Percentiles rank a stretch among this genome's conserved stretches.
Evolutionary conservation across 1,140 invertebrate genomes (phyloP).

Genomic region (Proctacanthus coquilletti): DNA sequence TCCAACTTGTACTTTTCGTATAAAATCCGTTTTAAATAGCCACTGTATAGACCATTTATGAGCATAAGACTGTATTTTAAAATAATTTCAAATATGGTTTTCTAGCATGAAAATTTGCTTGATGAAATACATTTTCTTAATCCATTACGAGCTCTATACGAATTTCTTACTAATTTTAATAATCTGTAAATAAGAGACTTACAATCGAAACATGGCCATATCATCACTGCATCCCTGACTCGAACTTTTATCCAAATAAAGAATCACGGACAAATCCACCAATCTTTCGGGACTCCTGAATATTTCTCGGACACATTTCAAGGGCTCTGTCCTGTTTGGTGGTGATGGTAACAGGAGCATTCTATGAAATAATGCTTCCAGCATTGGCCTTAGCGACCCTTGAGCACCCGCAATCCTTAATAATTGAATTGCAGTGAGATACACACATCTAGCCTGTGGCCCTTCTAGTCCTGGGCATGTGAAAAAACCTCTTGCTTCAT

Average conservation of each 20-base stretch:
- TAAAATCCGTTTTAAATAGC: no score
- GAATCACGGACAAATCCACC: conserved; percentile 51
- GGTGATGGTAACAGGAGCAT: conserved; percentile 79
- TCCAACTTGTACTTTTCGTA: no score
- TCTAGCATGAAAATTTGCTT: no score
- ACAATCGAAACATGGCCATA: conserved; percentile 81
- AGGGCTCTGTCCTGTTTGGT: conserved; percentile 64
- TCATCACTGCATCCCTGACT: conserved; percentile 69
- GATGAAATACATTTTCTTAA: no score
- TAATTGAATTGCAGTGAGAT: conserved; percentile 54
- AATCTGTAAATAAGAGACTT: conserved; percentile 30
- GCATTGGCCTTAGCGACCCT: conserved; percentile 64
- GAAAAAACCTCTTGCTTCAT: conserved; percentile 27
- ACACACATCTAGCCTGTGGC: conserved; percentile 27
- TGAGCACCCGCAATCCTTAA: conserved; percentile 73
- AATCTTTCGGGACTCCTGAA: conserved; percentile 53
- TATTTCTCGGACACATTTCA: conserved; percentile 65
- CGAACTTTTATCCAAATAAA: conserved; percentile 56
- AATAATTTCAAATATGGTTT: no score
- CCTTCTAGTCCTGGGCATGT: conserved; percentile 26
- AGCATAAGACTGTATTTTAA: no score
- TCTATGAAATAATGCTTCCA: conserved; percentile 82
- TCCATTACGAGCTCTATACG: no score
- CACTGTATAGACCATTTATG: no score
- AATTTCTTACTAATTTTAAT: no score